These are phyloP conservation scores for Amphipoea lucens DNA, from an alignment of 2,888 invertebrate species.

Conservation along the genomic window DNA sequence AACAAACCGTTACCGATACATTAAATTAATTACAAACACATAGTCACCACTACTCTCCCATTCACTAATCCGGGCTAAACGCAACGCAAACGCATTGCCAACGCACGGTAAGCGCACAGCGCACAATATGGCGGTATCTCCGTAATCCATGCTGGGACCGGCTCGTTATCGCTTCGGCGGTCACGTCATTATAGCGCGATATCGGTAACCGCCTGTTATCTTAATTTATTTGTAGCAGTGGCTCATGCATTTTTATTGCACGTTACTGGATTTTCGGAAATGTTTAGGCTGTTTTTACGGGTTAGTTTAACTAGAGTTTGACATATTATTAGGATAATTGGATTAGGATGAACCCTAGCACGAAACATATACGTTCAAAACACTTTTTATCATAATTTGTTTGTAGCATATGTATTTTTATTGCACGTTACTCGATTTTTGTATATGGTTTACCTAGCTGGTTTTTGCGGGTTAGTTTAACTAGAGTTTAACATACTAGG, in stretches of 20 bases:
- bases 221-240: slow-evolving; percentile 61
- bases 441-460: too few species aligned
- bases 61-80: slow-evolving; percentile 50
- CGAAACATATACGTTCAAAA: neutral
- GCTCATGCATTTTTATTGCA: slow-evolving; percentile 28
- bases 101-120: slow-evolving; percentile 40
- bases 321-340: neutral
- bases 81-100: slow-evolving; percentile 35
- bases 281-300: neutral
- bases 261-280: neutral
- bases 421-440: neutral
- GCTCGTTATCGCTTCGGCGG: slow-evolving; percentile 79
- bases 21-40: slow-evolving; percentile 34
- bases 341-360: neutral
- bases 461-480: neutral
- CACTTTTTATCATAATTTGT: neutral
- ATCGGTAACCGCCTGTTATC: slow-evolving; percentile 62
- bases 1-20: slow-evolving; percentile 24
- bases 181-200: slow-evolving; percentile 78
- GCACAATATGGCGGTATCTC: slow-evolving; percentile 63
- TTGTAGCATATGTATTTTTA: neutral
- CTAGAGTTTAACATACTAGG: neutral
- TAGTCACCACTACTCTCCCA: slow-evolving; percentile 12
- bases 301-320: slow-evolving; percentile 3
- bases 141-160: slow-evolving; percentile 73